Conservation (phyloP, 2,113 vertebrate genomes). For the Microcebus tavaratra region DNA sequence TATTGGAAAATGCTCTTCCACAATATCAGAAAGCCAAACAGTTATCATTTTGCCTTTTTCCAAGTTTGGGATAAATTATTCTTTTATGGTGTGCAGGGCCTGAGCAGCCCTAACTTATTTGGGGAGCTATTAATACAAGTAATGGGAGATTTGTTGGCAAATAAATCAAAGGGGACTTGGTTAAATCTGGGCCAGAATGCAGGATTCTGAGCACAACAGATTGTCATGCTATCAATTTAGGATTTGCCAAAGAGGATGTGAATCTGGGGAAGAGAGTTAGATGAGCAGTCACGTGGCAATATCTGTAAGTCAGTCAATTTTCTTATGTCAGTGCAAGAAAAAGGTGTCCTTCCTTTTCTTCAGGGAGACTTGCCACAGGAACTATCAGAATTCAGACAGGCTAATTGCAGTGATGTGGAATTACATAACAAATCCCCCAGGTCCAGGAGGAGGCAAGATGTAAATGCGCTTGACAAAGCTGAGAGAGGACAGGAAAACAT, state of each 20-base stretch:
- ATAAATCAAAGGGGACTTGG: background rate
- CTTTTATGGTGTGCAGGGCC: background rate
- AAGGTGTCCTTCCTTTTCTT: background rate
- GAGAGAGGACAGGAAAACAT: background rate
- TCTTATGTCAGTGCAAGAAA: background rate
- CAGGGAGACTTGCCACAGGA: background rate
- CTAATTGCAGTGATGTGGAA: background rate
- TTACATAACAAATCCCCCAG: background rate
- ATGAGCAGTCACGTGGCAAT: background rate
- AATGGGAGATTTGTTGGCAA: background rate
- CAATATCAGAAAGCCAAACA: background rate
- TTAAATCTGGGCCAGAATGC: background rate
- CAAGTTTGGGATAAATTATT: background rate
- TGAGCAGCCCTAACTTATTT: background rate
- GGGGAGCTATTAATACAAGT: background rate
- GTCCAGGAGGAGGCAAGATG: background rate
- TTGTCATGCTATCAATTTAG: no score
- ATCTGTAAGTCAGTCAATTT: background rate
- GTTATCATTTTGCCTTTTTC: background rate
- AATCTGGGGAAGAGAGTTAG: background rate
- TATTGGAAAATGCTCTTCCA: background rate
- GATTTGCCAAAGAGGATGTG: no score
- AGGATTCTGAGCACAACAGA: background rate
- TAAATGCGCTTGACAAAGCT: background rate
- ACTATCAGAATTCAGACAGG: background rate